Percentiles rank a stretch among this genome's conserved stretches.
phyloP scores from a whole-genome alignment of 2,888 invertebrate genomes.

The Bugula neritina region DNA sequence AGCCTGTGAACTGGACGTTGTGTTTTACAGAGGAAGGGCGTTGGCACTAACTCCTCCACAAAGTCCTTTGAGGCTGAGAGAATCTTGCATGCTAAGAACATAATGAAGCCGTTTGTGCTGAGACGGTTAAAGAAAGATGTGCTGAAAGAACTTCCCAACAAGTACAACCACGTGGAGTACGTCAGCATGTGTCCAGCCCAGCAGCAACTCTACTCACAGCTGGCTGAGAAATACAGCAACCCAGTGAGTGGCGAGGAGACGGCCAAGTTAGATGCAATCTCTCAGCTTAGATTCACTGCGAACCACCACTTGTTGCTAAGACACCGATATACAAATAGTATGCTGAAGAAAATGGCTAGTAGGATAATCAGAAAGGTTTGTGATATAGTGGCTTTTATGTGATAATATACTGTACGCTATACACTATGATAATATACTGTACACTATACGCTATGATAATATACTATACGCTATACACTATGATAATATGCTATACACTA shows the following conservation, averaged over 20 bases:
- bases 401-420: too few relatives aligned
- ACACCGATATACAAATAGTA: conserved; percentile 61
- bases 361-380: conserved; percentile 49
- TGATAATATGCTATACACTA: too few relatives aligned
- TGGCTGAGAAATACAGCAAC: background rate
- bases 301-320: conserved; percentile 86
- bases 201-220: conserved; percentile 62
- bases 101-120: conserved; percentile 91
- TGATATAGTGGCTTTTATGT: too few relatives aligned
- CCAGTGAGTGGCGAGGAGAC: background rate
- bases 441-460: too few relatives aligned
- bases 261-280: conserved; percentile 64
- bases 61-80: conserved; percentile 58
- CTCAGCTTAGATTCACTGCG: conserved; percentile 85
- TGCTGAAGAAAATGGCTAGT: conserved; percentile 65
- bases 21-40: background rate
- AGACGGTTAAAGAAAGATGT: conserved; percentile 78
- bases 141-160: conserved; percentile 69
- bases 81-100: conserved; percentile 84
- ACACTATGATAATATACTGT: too few relatives aligned
- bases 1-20: too few relatives aligned
- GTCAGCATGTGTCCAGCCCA: conserved; percentile 70
- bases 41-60: background rate
- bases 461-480: too few relatives aligned
- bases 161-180: conserved; percentile 66